Evolutionary conservation across 2,113 vertebrate species (phyloP).

Genomic region (Nibea coibor): DNA sequence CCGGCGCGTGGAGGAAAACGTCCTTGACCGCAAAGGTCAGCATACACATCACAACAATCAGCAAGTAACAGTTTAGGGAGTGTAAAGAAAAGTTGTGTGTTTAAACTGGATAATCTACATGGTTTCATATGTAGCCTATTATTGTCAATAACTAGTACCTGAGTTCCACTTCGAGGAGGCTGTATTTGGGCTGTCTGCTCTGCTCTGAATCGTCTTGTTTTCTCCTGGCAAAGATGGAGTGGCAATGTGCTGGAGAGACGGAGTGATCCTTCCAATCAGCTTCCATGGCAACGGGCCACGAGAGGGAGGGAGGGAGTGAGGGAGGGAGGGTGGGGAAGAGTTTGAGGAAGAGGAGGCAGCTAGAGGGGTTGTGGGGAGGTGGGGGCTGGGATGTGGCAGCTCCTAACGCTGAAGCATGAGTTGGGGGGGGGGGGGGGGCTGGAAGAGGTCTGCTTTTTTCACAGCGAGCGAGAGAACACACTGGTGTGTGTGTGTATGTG

Average conservation of each 20-base stretch:
- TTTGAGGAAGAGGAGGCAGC: conserved; percentile 23
- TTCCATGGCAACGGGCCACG: conserved; percentile 82
- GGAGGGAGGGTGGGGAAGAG: not conserved
- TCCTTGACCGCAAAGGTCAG: conserved; percentile 8
- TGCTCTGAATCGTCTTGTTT: conserved; percentile 43
- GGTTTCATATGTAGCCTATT: not conserved
- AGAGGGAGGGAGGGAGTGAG: conserved; percentile 25
- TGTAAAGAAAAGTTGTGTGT: not conserved
- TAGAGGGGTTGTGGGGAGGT: conserved; percentile 67
- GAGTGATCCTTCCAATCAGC: conserved; percentile 79
- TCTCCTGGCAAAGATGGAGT: conserved; percentile 54
- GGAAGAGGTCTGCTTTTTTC: conserved; percentile 40
- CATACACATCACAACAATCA: not conserved
- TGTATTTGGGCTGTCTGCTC: conserved; percentile 29
- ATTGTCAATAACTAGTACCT: not conserved
- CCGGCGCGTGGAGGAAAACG: not conserved
- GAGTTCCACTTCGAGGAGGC: not conserved
- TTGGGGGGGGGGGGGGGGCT: conserved; percentile 3
- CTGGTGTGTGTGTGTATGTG: not conserved
- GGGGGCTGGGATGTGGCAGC: conserved; percentile 68
- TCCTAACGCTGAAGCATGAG: conserved; percentile 43
- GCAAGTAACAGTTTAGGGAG: not conserved
- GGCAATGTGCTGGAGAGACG: conserved; percentile 61
- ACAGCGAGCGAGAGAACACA: not conserved
- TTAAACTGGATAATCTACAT: not conserved